Evolutionary conservation across 2,888 invertebrate genomes (phyloP), one percentile per base, ranked within the genome.

Genomic region (Synanthedon tipuliformis): DNA sequence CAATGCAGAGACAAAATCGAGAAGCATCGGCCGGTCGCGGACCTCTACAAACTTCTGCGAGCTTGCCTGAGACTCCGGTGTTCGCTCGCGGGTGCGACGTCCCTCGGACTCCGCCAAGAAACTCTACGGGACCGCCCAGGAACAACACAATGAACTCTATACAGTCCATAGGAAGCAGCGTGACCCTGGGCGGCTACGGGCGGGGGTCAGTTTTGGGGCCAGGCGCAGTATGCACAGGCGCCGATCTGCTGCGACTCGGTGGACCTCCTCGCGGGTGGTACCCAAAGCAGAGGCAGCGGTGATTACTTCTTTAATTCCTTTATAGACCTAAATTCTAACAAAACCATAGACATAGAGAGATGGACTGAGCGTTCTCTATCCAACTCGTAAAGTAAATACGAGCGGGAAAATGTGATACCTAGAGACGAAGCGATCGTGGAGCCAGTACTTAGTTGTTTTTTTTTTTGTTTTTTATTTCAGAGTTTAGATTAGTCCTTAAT

Each of bases 181-280:
- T 74, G 16, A 85, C 88, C 1, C 69, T 89, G 34, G 89, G 88
- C 40, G 89, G 89, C 2, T 88, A 89, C 59, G 88, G 88, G 2
- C 88, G 90, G 15, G 86, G 85, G 0, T 87, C 86, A 0, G 68
- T 87, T 45, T 80, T 87, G 81, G 86, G 86, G 13, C 66, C 78
- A 1, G 65, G 71, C 2, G 59, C 75, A 69, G 83, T 90, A 63
- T 89, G 74, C 81, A 89, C 85, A 45, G 94, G 94, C 8, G 94
- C 94, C n/a, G 95, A 95, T 77, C 87, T 95, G 68, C 85, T 95
- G 55, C 89, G 95, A 66, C 80, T 95, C 61, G 95, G 95, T 1
- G 94, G 94, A 0, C 95, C 95, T 0, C 94, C 93, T 13, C 89
- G 95, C 52, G 95, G 95, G 61, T 95, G 95, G 95, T 94, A 94